phyloP scores from a whole-genome alignment of 2,888 invertebrate species.

The Serripes groenlandicus region DNA sequence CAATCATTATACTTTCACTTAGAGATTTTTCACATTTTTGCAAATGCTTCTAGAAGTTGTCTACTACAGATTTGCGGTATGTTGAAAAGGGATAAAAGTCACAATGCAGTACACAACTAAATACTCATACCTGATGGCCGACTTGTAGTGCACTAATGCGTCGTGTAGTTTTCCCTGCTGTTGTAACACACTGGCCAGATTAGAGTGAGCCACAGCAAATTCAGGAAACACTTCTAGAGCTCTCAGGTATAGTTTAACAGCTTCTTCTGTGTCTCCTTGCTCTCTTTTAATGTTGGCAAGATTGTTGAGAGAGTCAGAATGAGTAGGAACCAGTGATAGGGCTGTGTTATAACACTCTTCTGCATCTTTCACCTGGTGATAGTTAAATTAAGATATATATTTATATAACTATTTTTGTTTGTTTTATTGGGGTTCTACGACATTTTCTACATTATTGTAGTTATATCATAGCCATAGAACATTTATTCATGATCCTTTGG shows the following conservation, averaged over 20 bases:
- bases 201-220: conserved; percentile 99
- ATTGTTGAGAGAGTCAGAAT: conserved; percentile 99
- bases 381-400: too few relatives aligned
- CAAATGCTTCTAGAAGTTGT: neutral
- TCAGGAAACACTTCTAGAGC: conserved; percentile 94
- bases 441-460: too few relatives aligned
- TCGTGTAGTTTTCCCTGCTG: conserved; percentile 99
- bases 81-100: neutral
- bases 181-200: conserved; percentile 98
- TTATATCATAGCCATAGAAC: too few relatives aligned
- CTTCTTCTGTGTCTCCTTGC: conserved; percentile 98
- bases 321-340: conserved; percentile 96
- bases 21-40: neutral
- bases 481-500: too few relatives aligned
- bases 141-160: conserved; percentile 98
- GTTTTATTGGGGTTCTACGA: too few relatives aligned
- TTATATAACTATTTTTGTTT: too few relatives aligned
- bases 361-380: conserved; percentile 94
- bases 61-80: neutral
- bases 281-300: conserved; percentile 99
- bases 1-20: too few relatives aligned
- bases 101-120: neutral
- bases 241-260: conserved; percentile 96
- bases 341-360: conserved; percentile 99
- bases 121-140: conserved; percentile 93